A percentile compares a stretch with the other conserved stretches of the same genome.
Conservation (phyloP, 2,797 vertebrate species). For the Catharus ustulatus region DNA sequence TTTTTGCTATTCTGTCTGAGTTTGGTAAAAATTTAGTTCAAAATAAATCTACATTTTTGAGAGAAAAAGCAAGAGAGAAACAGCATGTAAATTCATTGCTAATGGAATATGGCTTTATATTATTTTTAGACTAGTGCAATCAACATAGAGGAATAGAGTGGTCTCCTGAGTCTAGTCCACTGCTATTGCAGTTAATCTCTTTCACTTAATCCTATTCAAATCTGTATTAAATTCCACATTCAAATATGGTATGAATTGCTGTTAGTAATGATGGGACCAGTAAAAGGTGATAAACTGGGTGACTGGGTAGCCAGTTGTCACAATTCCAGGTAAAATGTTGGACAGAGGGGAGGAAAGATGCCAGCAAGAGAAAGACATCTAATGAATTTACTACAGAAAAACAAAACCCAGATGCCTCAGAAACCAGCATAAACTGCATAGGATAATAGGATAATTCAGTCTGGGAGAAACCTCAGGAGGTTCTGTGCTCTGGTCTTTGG, state of each 20-base stretch:
- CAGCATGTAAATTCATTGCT: not conserved
- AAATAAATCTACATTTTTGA: not conserved
- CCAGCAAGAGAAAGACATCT: not conserved
- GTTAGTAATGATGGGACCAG: not conserved
- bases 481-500: not conserved
- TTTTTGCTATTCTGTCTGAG: not conserved
- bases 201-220: not conserved
- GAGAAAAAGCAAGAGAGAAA: not conserved
- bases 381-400: not conserved
- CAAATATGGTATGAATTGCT: not conserved
- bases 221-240: not conserved
- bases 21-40: not conserved
- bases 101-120: not conserved
- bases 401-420: not conserved
- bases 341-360: not conserved
- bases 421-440: not conserved
- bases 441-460: not conserved
- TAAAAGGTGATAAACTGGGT: not conserved
- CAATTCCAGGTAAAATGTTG: not conserved
- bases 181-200: not conserved
- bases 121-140: not conserved
- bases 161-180: not conserved
- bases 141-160: not conserved
- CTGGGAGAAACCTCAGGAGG: not conserved
- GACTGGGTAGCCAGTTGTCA: not conserved